Evolutionary conservation across 2,888 invertebrate species (phyloP), one percentile per base, ranked within the genome.

Genomic region (Clistopyga incitator): DNA sequence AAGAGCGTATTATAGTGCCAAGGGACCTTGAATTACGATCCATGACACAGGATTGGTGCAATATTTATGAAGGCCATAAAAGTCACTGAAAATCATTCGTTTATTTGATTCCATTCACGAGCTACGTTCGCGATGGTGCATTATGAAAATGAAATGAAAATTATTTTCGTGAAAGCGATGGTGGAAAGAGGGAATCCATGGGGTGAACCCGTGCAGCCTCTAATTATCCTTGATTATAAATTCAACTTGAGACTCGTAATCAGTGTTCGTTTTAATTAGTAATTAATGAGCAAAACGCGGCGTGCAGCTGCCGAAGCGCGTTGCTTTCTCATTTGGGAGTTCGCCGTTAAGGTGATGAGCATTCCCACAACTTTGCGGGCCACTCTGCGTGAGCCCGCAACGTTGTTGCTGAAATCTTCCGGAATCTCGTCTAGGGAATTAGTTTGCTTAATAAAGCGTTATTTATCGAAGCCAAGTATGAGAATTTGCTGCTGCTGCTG

Each of bases 201-300:
- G 23, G 25, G 25, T 25, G 56, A 11, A 56, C 13, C 6, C 3
- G 3, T 11, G 25, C 34, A 64, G 67, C 47, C 77, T 83, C 87
- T 88, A 88, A 90, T 64, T 45, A 72, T 75, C 50, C 52, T 64
- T 38, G 20, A 81, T 77, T 70, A 79, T 78, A 80, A 79, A 79
- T 91, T 89, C 84, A 84, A 87, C 85, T 82, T 86, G 88, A 89
- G 90, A 90, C 88, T 88, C 88, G 84, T 90, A 90, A 91, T 89
- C 87, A 86, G 20, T 88, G 89, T 92, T 91, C 90, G 91, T 92
- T 91, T 91, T 90, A 92, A 92, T 92, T 92, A 92, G 88, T 45
- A 75, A 61, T 71, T 84, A 78, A 81, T 71, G 78, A 61, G 77
- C 71, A 18, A 87, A 88, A 87, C 89, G 81, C 91, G 88, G 91